phyloP scores from a whole-genome alignment of 2,888 invertebrate genomes.

The Ditula angustiorana region DNA sequence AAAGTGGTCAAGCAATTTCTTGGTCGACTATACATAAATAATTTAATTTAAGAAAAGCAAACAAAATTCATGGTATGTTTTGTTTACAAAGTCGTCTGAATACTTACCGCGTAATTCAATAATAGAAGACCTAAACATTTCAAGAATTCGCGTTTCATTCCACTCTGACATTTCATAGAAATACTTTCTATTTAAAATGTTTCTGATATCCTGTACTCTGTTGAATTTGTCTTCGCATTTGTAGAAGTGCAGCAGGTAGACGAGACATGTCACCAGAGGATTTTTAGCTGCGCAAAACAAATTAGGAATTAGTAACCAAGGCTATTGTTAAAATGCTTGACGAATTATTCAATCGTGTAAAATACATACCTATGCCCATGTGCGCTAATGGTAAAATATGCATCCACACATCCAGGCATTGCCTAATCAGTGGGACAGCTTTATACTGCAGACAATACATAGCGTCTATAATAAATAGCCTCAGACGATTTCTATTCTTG shows the following conservation, averaged over 20 bases:
- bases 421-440: slow-evolving; percentile 68
- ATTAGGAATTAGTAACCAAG: slow-evolving; percentile 16
- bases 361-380: slow-evolving; percentile 67
- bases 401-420: slow-evolving; percentile 75
- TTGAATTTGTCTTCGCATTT: slow-evolving; percentile 70
- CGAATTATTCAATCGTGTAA: not conserved
- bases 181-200: slow-evolving; percentile 64
- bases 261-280: slow-evolving; percentile 70
- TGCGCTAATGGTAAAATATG: slow-evolving; percentile 71
- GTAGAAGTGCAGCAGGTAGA: slow-evolving; percentile 76
- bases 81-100: too few relatives aligned
- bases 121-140: slow-evolving; percentile 64
- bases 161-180: slow-evolving; percentile 69
- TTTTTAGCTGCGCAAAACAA: slow-evolving; percentile 66
- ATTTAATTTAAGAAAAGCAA: too few relatives aligned
- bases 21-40: too few relatives aligned
- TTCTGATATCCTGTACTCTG: slow-evolving; percentile 65
- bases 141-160: slow-evolving; percentile 73
- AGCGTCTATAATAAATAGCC: slow-evolving; percentile 74
- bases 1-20: too few relatives aligned
- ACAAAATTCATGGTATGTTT: too few relatives aligned
- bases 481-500: slow-evolving; percentile 61
- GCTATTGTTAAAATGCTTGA: not conserved
- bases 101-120: slow-evolving; percentile 64
- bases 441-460: slow-evolving; percentile 79